Conservation (phyloP, 92 coral and sea anemone genomes). For the Bergia puertoricense region DNA sequence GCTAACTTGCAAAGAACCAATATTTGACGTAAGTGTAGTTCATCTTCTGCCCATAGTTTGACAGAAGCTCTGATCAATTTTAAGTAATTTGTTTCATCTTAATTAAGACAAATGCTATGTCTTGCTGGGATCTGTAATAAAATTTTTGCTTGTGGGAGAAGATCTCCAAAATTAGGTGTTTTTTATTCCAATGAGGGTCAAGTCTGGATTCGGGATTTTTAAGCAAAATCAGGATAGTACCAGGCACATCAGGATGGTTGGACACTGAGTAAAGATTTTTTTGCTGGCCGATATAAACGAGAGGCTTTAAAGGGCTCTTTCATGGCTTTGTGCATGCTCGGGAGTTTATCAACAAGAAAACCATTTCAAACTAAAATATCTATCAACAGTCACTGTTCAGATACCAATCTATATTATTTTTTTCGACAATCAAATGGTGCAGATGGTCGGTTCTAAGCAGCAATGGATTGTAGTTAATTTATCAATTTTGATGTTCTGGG, state of each 20-base stretch:
- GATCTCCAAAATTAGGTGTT: conserved; percentile 17
- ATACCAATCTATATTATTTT: no score
- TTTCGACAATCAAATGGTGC: no score
- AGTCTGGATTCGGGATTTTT: conserved; percentile 7
- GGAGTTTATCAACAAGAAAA: no score
- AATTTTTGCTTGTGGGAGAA: conserved; percentile 7
- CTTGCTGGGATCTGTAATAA: conserved; percentile 10
- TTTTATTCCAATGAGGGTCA: conserved; percentile 15
- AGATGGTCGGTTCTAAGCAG: no score
- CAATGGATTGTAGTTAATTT: no score
- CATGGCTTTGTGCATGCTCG: no score
- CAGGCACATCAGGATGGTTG: conserved; percentile 18
- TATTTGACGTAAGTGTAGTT: not conserved
- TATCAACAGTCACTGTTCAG: no score
- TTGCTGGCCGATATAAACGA: conserved; percentile 8
- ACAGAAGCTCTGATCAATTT: conserved; percentile 10
- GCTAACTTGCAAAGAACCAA: no score
- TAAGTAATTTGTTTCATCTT: conserved; percentile 4
- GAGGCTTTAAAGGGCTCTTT: not conserved
- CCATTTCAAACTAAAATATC: no score
- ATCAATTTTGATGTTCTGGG: no score
- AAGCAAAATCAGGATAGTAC: conserved; percentile 1
- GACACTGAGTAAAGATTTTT: conserved; percentile 14
- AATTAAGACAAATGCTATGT: conserved; percentile 9
- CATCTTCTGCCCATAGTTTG: conserved; percentile 8